phyloP scores from a whole-genome alignment of 2,113 vertebrate genomes.

The Oncorhynchus nerka region DNA sequence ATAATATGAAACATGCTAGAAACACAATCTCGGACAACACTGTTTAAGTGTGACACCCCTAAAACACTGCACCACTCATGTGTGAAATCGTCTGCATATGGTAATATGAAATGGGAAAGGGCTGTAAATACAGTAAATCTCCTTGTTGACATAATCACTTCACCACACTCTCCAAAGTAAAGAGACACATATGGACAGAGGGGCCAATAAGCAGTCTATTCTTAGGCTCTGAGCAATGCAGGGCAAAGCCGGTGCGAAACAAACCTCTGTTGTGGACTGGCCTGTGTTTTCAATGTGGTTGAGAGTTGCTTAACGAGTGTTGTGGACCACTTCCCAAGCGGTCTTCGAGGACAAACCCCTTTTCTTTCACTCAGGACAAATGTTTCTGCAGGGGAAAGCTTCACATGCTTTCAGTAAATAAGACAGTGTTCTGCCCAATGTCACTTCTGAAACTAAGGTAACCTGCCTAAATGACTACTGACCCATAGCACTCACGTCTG shows the following conservation, averaged over 20 bases:
- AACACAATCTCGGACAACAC: not conserved
- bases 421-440: slow-evolving; percentile 69
- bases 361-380: slow-evolving; percentile 64
- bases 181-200: slow-evolving; percentile 56
- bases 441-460: slow-evolving; percentile 52
- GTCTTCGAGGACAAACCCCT: slow-evolving; percentile 65
- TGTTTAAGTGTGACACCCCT: not conserved
- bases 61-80: not conserved
- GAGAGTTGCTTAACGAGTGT: slow-evolving; percentile 65
- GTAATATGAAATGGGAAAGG: slow-evolving; percentile 16
- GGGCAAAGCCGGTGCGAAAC: slow-evolving; percentile 61
- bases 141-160: slow-evolving; percentile 46
- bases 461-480: too few species aligned
- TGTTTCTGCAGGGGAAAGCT: slow-evolving; percentile 56
- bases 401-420: slow-evolving; percentile 57
- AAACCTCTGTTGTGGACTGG: slow-evolving; percentile 76
- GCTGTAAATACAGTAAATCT: slow-evolving; percentile 24
- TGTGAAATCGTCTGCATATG: not conserved
- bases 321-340: slow-evolving; percentile 66
- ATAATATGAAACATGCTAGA: not conserved
- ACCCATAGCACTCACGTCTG: too few species aligned
- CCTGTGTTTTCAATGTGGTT: slow-evolving; percentile 70
- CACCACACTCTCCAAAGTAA: slow-evolving; percentile 55
- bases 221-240: slow-evolving; percentile 56
- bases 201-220: slow-evolving; percentile 64